phyloP scores from a whole-genome alignment of 2,888 invertebrate species.

The Hypolimnas misippus region DNA sequence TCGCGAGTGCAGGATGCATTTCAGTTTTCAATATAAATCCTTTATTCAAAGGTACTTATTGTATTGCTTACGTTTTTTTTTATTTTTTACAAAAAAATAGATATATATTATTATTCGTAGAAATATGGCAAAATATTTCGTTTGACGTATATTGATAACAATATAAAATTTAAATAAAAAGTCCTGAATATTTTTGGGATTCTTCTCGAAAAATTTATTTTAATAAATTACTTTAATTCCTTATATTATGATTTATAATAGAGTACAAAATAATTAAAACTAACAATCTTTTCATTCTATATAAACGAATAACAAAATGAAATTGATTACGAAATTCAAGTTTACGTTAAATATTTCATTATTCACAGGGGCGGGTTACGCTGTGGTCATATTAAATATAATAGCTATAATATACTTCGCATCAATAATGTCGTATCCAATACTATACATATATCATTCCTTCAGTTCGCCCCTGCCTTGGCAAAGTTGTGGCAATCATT shows the following conservation, averaged over 20 bases:
- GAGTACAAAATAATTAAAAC: too few species aligned
- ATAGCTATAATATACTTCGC: constrained; percentile 94
- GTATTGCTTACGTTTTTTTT: neutral
- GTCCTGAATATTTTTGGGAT: too few species aligned
- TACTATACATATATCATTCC: constrained; percentile 90
- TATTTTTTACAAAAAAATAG: neutral
- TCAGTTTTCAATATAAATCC: constrained; percentile 92
- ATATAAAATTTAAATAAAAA: too few species aligned
- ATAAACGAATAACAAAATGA: too few species aligned
- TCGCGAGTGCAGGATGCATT: constrained; percentile 91
- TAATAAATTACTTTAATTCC: too few species aligned
- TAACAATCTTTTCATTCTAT: too few species aligned
- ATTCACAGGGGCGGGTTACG: constrained; percentile 91
- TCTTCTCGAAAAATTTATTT: too few species aligned
- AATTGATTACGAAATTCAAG: too few species aligned
- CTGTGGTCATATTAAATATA: constrained; percentile 90
- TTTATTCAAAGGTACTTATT: constrained; percentile 91
- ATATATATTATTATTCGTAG: neutral
- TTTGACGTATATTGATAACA: too few species aligned
- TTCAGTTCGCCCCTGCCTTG: constrained; percentile 88
- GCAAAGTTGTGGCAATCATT: constrained; percentile 90
- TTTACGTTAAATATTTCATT: constrained; percentile 9
- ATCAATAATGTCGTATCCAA: constrained; percentile 92
- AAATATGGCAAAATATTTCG: too few species aligned
- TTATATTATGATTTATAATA: too few species aligned